A percentile compares a stretch with the other conserved stretches of the same genome.
These are phyloP conservation scores for Abrostola triplasia DNA, from an alignment of 2,888 invertebrate genomes.

Conservation along the genomic window DNA sequence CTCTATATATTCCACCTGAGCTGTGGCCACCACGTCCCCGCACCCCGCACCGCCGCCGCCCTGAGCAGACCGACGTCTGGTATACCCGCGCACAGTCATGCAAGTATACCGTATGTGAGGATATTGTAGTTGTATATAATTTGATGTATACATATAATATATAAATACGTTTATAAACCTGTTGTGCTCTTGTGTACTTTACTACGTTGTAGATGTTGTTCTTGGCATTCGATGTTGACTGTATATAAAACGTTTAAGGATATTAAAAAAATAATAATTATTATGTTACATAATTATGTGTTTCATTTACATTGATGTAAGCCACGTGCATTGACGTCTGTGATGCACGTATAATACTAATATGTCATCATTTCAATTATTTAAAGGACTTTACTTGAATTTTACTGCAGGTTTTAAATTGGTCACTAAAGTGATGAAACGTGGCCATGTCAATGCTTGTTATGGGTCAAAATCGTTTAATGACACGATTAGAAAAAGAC, in stretches of 20 bases:
- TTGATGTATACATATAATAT: slow-evolving; percentile 58
- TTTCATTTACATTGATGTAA: slow-evolving; percentile 57
- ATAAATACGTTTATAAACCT: slow-evolving; percentile 71
- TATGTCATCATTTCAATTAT: too few relatives aligned
- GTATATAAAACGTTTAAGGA: slow-evolving; percentile 85
- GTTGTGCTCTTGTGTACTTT: slow-evolving; percentile 78
- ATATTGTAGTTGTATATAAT: slow-evolving; percentile 56
- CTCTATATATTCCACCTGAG: too few relatives aligned
- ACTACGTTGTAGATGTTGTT: slow-evolving; percentile 77
- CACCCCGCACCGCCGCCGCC: neutral
- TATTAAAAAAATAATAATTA: slow-evolving; percentile 78
- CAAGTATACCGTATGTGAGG: slow-evolving; percentile 28
- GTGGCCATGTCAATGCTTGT: too few relatives aligned
- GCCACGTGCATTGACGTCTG: neutral
- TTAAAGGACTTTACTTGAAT: too few relatives aligned
- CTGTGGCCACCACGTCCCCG: neutral
- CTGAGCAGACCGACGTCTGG: slow-evolving; percentile 13
- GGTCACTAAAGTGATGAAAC: too few relatives aligned
- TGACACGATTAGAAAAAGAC: too few relatives aligned
- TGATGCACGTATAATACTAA: neutral
- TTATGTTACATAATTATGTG: slow-evolving; percentile 75
- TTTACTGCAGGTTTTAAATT: too few relatives aligned
- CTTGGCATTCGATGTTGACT: slow-evolving; percentile 79
- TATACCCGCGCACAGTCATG: slow-evolving; percentile 12
- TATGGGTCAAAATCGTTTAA: too few relatives aligned